phyloP scores from a whole-genome alignment of 2,888 invertebrate genomes.

The Meganola albula region DNA sequence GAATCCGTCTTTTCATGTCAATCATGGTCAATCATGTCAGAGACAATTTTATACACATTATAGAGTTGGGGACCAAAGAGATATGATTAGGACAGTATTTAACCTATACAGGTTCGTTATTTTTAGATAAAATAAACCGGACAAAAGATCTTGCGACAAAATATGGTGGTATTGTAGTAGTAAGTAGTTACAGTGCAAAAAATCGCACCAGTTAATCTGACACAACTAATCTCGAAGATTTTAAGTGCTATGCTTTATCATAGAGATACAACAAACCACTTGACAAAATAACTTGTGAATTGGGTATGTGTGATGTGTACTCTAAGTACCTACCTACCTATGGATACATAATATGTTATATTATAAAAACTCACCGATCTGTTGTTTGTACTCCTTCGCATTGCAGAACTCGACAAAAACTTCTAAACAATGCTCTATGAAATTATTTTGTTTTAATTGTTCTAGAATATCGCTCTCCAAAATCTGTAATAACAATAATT shows the following conservation, averaged over 20 bases:
- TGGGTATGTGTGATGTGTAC: no score
- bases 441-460: constrained; percentile 46
- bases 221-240: constrained; percentile 11
- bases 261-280: constrained; percentile 14
- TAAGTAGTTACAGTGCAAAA: no score
- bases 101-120: no score
- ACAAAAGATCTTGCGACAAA: no score
- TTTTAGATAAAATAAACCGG: no score
- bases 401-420: constrained; percentile 59
- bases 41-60: no score
- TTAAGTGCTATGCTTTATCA: constrained; percentile 9
- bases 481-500: constrained; percentile 43
- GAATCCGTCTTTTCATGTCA: no score
- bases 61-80: no score
- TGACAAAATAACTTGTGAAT: constrained; percentile 8
- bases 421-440: constrained; percentile 53
- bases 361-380: constrained; percentile 44
- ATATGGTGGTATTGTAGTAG: no score
- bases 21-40: no score
- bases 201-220: constrained; percentile 7
- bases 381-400: constrained; percentile 40
- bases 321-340: no score
- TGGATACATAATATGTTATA: background rate
- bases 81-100: no score
- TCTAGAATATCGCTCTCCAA: constrained; percentile 50